Conservation (phyloP, 2,113 vertebrate species). For the Amphiprion percula region DNA sequence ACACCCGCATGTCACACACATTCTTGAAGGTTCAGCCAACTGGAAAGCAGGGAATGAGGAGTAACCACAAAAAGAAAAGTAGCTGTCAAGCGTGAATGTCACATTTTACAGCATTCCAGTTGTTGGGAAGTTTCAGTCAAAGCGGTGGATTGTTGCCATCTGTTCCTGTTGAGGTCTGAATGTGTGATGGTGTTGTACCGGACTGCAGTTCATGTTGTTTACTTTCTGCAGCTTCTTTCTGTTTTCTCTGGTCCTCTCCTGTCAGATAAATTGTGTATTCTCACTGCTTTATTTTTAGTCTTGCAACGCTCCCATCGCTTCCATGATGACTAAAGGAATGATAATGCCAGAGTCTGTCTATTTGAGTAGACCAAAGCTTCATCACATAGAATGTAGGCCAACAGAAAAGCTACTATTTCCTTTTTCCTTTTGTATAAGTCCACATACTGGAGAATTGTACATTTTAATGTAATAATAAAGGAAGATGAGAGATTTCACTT, state of each 20-base stretch:
- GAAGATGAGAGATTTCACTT: too few relatives aligned
- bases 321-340: constrained; percentile 25
- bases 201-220: background rate
- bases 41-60: background rate
- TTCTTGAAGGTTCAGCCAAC: background rate
- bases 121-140: background rate
- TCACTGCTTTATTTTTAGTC: constrained; percentile 50
- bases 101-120: background rate
- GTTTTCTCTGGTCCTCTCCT: constrained; percentile 14
- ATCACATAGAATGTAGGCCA: background rate
- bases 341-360: background rate
- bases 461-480: background rate
- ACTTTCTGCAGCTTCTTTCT: background rate
- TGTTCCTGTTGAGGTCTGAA: too few relatives aligned
- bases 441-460: too few relatives aligned
- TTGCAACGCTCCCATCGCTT: background rate
- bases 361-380: constrained; percentile 9
- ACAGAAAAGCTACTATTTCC: background rate
- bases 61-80: background rate
- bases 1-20: background rate
- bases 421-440: background rate
- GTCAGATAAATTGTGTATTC: background rate
- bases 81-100: too few relatives aligned
- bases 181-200: background rate
- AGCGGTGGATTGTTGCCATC: background rate